Conservation (phyloP, 2,888 invertebrate species). For the Melikaiella ostensackeni region DNA sequence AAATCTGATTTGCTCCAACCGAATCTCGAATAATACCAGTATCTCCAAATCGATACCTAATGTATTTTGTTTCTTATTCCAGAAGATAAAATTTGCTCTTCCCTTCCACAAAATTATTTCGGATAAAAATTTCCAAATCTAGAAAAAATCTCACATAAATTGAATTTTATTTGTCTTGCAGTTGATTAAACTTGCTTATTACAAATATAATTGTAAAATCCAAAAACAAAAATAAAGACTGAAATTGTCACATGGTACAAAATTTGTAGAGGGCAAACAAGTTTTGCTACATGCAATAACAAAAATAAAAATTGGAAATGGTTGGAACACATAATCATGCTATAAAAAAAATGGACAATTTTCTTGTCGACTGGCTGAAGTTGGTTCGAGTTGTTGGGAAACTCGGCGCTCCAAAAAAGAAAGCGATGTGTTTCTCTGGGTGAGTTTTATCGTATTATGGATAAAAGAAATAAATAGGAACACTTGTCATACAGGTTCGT, state of each 20-base stretch:
- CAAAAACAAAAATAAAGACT: neutral
- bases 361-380: neutral
- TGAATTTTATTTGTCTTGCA: too few relatives aligned
- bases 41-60: neutral
- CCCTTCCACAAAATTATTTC: too few relatives aligned
- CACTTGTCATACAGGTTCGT: neutral
- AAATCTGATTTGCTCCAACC: neutral
- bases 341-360: neutral
- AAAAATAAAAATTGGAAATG: neutral
- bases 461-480: constrained; percentile 29
- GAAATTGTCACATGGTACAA: neutral
- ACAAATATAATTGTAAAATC: neutral
- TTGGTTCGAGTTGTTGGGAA: neutral
- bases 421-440: neutral
- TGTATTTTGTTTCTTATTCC: neutral
- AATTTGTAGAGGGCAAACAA: neutral
- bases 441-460: constrained; percentile 10
- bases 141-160: too few relatives aligned
- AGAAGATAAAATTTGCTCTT: neutral
- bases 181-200: neutral
- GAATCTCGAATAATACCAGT: neutral
- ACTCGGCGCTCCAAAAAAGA: constrained; percentile 6
- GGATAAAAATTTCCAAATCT: too few relatives aligned
- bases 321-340: neutral
- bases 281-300: neutral